phyloP scores from a whole-genome alignment of 2,797 vertebrate genomes.

The Bradypus variegatus region DNA sequence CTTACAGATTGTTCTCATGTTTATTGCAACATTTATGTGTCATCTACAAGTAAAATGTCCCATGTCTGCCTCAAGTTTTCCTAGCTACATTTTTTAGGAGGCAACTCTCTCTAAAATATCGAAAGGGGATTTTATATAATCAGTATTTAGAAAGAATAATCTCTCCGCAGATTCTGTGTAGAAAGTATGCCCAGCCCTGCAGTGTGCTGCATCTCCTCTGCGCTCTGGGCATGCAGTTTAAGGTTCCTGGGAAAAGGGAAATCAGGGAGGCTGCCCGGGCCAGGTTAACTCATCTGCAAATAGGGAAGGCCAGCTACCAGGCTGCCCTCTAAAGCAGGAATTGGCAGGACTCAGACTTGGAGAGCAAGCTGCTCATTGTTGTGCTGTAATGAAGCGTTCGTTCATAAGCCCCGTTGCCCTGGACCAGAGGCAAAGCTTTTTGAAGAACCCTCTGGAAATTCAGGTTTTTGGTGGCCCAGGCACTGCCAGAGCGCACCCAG shows the following conservation, averaged over 20 bases:
- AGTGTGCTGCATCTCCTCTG: conserved; percentile 24
- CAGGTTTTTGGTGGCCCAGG: background rate
- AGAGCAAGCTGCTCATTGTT: background rate
- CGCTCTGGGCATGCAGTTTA: background rate
- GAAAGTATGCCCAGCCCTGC: conserved; percentile 16
- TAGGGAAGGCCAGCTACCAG: background rate
- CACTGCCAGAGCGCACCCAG: background rate
- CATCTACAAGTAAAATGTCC: conserved; percentile 2
- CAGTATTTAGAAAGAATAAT: background rate
- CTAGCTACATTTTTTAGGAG: background rate
- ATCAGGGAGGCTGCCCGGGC: background rate
- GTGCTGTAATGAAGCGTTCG: background rate
- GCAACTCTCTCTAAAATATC: background rate
- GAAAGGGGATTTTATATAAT: conserved; percentile 10
- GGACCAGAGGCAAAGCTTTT: background rate
- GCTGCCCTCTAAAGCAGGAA: background rate
- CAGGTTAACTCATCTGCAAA: conserved; percentile 5
- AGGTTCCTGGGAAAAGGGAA: conserved; percentile 23
- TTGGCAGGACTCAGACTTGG: background rate
- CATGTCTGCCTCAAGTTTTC: conserved; percentile 3
- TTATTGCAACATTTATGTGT: background rate
- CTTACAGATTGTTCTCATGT: background rate
- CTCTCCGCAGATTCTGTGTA: conserved; percentile 30
- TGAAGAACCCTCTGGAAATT: background rate
- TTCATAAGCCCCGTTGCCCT: background rate